These are phyloP conservation scores for Ectobius pallidus DNA, from an alignment of 2,888 invertebrate species.

Conservation along the genomic window DNA sequence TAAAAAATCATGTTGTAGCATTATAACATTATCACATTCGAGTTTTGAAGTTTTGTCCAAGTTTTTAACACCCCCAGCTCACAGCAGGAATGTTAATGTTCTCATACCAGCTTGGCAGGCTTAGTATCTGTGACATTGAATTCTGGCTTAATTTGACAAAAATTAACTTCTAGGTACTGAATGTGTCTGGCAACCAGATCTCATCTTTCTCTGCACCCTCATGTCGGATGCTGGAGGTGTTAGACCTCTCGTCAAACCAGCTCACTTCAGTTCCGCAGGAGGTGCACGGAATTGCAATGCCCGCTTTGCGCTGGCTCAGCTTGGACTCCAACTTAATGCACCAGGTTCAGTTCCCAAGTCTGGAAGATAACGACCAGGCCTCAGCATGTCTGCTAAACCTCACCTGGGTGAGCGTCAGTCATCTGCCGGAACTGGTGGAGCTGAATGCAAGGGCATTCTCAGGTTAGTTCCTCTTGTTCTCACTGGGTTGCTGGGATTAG, in stretches of 20 bases:
- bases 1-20: too few species aligned
- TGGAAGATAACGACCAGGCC: slow-evolving; percentile 45
- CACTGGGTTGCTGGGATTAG: neutral
- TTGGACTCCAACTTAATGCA: slow-evolving; percentile 62
- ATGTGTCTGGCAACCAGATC: slow-evolving; percentile 58
- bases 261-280: slow-evolving; percentile 57
- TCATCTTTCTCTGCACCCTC: neutral
- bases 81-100: too few species aligned
- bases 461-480: neutral
- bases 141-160: too few species aligned
- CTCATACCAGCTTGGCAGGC: too few species aligned
- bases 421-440: slow-evolving; percentile 51
- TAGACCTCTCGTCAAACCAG: slow-evolving; percentile 56
- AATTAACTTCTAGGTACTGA: neutral
- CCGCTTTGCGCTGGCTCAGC: slow-evolving; percentile 58
- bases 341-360: slow-evolving; percentile 55
- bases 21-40: too few species aligned
- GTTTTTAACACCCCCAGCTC: too few species aligned
- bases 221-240: neutral
- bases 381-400: neutral
- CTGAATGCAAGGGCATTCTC: neutral
- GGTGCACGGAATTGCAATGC: slow-evolving; percentile 50
- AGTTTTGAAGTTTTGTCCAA: too few species aligned
- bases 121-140: too few species aligned
- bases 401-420: slow-evolving; percentile 7